Percentiles rank a stretch among this genome's conserved stretches.
phyloP scores from a whole-genome alignment of 2,888 invertebrate species.

The Melieria picta region DNA sequence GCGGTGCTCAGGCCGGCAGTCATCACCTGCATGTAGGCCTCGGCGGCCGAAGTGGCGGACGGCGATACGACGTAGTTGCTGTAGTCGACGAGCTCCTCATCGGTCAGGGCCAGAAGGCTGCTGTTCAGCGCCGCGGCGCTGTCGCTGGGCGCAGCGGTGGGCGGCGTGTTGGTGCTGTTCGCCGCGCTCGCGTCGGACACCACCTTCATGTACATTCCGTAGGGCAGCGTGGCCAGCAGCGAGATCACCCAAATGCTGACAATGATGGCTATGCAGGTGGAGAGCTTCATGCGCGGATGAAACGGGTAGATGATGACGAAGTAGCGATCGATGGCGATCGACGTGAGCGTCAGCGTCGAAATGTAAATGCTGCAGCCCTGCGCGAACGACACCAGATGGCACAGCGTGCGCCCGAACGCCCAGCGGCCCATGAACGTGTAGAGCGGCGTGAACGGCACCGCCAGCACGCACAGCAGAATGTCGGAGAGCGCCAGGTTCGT shows the following conservation, averaged over 20 bases:
- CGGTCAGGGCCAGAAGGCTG: constrained; percentile 6
- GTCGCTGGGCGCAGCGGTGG: constrained; percentile 4
- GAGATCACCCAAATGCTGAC: constrained; percentile 91
- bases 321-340: constrained; percentile 97
- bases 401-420: constrained; percentile 91
- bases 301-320: constrained; percentile 98
- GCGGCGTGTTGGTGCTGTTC: not conserved
- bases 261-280: constrained; percentile 86
- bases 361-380: constrained; percentile 98
- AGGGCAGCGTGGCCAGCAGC: constrained; percentile 87
- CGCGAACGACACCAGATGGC: constrained; percentile 90
- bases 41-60: constrained; percentile 40
- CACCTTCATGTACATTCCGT: constrained; percentile 70
- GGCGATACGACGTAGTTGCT: constrained; percentile 19
- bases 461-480: constrained; percentile 89
- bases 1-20: constrained; percentile 34
- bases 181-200: constrained; percentile 29
- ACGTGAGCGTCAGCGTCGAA: constrained; percentile 94
- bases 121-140: constrained; percentile 8
- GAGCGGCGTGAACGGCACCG: constrained; percentile 95
- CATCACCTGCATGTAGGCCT: constrained; percentile 54
- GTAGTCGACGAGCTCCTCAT: constrained; percentile 4
- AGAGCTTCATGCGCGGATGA: constrained; percentile 88
- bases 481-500: constrained; percentile 96
- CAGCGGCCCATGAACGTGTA: constrained; percentile 92